Base-by-base conservation (phyloP, 2,888 invertebrate species). In the Dolomedes plantarius region DNA sequence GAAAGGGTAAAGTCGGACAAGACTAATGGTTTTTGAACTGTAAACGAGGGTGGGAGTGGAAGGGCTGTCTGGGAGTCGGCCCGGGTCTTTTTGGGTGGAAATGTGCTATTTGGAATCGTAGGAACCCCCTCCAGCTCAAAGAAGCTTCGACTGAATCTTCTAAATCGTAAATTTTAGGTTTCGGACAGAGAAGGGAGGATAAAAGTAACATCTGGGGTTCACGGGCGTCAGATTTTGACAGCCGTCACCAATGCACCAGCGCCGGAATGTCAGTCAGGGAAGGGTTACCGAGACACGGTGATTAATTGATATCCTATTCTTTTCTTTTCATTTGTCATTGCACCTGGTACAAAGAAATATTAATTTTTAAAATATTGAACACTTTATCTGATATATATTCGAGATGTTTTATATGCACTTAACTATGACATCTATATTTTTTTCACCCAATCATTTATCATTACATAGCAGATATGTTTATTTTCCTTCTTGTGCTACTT, bases 151-250 rank as follows among this genome's bases (percentile, higher is more conserved):
- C 32, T 1, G 19, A 23, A 56, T 32, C 68, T 68, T 81, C 62
- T 19, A 64, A 28, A 67, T 71, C 28, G 85, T 79, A 86, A 86
- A 79, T 78, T 86, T 67, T 23, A 36, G 77, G 67, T 72, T 72
- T 77, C 69, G 74, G 79, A 79, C 85, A 73, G 46, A 62, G 74
- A 74, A 64, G 74, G 85, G 74, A 19, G 78, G 69, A 46, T 56
- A 16, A 7, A 46, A 65, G 68, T 28, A 75, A 29, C 64, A 39
- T 68, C 68, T 73, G 41, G 69, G 69, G 56, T 85, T 85, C 72
- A 83, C 65, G 82, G 82, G 72, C 76, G 82, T 72, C 76, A 50
- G 16, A 46, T 65, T 83, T 72, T 85, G 83, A 85, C 77, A 85
- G 67, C 67, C 77, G 73, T 85, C 77, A 77, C 77, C 73, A 85